Evolutionary conservation across 2,113 vertebrate genomes (phyloP), one percentile per base, ranked within the genome.

Genomic region (Oxyura jamaicensis): DNA sequence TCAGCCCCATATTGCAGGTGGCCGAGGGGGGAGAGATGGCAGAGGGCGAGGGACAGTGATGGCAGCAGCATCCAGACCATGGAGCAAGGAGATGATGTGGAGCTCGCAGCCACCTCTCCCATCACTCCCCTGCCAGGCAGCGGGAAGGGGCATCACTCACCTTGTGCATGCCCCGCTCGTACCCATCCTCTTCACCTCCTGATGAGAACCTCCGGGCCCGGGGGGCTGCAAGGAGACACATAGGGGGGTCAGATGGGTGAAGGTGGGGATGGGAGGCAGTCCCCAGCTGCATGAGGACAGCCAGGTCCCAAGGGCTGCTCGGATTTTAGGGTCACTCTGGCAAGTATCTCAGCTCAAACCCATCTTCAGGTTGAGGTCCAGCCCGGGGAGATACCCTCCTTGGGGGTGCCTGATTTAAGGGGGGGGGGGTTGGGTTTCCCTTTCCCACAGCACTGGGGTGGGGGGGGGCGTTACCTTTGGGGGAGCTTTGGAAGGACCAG

Each of bases 401-500:
- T 41, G 14, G 2, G 6, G 73, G 60, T 21, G 46, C 19, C 12
- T 63, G 19, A 10, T n/a, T 10, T n/a, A 18, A 18, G 17, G 56
- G 31, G 44, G 44, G 44, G 58, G 83, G 50, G 31, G 41, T 55
- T 2, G 35, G 22, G 17, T 21, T 88, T 74, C 28, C 25, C 23
- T 44, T 26, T 39, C 7, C 22, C 12, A 8, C 28, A 55, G 56
- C 28, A 52, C 56, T 1, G 0, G 0, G 31, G 28, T 3, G 22
- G 4, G 8, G 9, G 7, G 41, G 41, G 41, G 41, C 11, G 26
- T 83, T 98, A 99, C 99, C 98, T 98, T 98, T 99, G 31, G 99
- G 99, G 8, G 99, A 99, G 87, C 98, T 97, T 60, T 98, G 97
- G 96, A 99, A 99, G 44, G 98, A 98, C 98, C 98, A 99, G 95